Evolutionary conservation across 2,888 invertebrate species (phyloP).

Genomic region (Orthosia incerta): DNA sequence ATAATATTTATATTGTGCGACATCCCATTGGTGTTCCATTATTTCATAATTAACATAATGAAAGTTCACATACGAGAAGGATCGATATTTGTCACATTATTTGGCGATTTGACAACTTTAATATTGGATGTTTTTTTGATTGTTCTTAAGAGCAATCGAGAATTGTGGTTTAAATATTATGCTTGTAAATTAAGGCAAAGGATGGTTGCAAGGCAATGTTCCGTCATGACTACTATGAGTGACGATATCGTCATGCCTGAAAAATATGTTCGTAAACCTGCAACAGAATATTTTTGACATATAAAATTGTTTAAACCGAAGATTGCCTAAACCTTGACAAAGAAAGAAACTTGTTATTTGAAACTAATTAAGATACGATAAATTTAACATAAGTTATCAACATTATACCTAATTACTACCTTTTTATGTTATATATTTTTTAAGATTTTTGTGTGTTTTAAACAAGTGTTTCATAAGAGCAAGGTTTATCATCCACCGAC

Average conservation of each 20-base stretch:
- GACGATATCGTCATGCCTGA: neutral
- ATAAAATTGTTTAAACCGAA: neutral
- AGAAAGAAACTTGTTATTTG: too few relatives aligned
- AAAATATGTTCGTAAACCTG: neutral
- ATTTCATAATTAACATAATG: neutral
- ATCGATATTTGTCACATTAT: neutral
- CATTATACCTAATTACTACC: too few relatives aligned
- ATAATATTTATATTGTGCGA: constrained; percentile 9
- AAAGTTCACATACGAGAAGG: too few relatives aligned
- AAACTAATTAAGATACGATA: too few relatives aligned
- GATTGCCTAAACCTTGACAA: too few relatives aligned
- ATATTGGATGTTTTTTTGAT: neutral
- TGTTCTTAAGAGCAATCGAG: neutral
- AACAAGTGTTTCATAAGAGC: too few relatives aligned
- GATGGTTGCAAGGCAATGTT: neutral
- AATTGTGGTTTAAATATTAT: neutral
- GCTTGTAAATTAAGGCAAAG: neutral
- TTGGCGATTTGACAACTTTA: neutral
- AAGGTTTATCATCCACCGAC: too few relatives aligned
- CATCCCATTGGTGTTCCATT: too few relatives aligned
- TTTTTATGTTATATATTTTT: too few relatives aligned
- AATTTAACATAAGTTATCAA: too few relatives aligned
- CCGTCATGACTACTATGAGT: neutral
- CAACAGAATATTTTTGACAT: neutral
- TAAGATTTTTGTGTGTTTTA: too few relatives aligned